Conservation (phyloP, 2,888 invertebrate genomes). For the Cylloceria caligata region DNA sequence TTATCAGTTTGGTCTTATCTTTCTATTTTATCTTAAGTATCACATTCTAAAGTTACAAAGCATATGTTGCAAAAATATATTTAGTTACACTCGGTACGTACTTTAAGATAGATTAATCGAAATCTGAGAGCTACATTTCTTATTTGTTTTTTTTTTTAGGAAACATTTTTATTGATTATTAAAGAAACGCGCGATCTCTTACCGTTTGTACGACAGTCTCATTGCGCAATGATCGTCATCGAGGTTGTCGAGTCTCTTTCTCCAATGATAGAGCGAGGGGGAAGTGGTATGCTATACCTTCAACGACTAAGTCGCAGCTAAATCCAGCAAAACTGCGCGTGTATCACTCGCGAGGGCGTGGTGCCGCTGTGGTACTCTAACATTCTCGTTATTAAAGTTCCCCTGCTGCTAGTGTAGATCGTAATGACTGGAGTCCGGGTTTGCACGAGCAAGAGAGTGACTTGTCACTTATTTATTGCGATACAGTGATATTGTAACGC, state of each 20-base stretch:
- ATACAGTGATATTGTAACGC: conserved; percentile 55
- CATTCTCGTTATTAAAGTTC: conserved; percentile 68
- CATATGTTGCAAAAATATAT: no score
- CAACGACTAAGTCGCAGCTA: conserved; percentile 63
- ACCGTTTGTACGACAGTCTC: conserved; percentile 57
- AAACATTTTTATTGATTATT: conserved; percentile 56
- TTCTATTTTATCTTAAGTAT: no score
- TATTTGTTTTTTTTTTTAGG: neutral
- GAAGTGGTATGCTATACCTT: conserved; percentile 58
- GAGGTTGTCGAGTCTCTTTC: conserved; percentile 65
- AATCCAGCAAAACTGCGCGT: conserved; percentile 43
- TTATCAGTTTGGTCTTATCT: no score
- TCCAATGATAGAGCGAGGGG: conserved; percentile 31
- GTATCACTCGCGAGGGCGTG: conserved; percentile 65
- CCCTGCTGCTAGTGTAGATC: conserved; percentile 40
- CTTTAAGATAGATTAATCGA: neutral
- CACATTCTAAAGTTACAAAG: no score
- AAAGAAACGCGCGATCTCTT: conserved; percentile 54
- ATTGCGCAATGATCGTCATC: conserved; percentile 67
- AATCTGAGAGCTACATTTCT: neutral
- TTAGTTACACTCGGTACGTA: neutral
- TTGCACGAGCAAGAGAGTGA: conserved; percentile 60
- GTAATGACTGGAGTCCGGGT: conserved; percentile 58
- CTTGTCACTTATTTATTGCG: conserved; percentile 67
- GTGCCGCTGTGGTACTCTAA: conserved; percentile 61